Conservation (phyloP, 2,888 invertebrate species). For the Alcis repandata region DNA sequence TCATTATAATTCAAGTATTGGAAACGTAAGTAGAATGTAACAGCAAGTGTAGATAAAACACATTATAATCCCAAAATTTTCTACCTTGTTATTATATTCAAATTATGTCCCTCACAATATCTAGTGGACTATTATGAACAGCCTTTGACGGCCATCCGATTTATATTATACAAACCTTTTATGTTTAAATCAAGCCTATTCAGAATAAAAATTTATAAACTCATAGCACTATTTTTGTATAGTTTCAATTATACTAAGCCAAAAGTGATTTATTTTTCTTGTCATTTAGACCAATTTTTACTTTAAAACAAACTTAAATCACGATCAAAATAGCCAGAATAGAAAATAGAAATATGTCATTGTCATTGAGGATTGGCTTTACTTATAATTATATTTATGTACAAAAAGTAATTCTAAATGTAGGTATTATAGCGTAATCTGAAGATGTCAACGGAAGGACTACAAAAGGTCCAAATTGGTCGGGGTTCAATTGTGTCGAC, state of each 20-base stretch:
- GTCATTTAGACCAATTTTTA: no score
- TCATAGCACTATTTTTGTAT: background rate
- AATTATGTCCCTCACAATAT: background rate
- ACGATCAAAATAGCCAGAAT: no score
- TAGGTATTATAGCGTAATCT: background rate
- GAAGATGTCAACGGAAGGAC: slow-evolving; percentile 3
- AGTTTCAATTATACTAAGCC: no score
- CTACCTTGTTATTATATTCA: background rate
- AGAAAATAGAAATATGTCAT: no score
- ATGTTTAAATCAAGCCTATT: slow-evolving; percentile 7
- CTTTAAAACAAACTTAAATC: no score
- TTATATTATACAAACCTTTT: slow-evolving; percentile 8
- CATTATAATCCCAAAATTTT: background rate
- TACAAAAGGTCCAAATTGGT: slow-evolving; percentile 30
- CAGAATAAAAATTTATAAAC: no score
- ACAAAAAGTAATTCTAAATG: no score
- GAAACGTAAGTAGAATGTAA: no score
- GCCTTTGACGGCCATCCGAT: slow-evolving; percentile 3
- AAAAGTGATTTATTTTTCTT: no score
- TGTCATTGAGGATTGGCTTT: background rate
- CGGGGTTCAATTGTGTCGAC: slow-evolving; percentile 24
- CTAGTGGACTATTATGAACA: slow-evolving; percentile 2
- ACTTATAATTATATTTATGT: background rate
- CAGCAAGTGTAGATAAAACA: no score
- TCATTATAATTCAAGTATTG: no score